phyloP scores from a whole-genome alignment of 2,888 invertebrate genomes.

The Lepidonotus clava region DNA sequence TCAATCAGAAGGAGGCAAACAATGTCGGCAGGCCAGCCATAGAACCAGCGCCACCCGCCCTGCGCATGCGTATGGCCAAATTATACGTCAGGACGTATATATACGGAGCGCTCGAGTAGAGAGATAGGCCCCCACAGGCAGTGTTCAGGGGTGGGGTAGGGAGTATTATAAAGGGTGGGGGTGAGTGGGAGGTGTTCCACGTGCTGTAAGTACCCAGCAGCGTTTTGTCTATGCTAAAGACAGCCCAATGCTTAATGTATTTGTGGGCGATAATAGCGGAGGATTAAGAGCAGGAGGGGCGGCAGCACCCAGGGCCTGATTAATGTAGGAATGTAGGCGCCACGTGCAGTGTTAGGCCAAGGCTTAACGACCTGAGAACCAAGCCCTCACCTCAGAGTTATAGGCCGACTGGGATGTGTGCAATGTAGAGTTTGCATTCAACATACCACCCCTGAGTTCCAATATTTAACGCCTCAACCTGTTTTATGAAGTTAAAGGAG shows the following conservation, averaged over 20 bases:
- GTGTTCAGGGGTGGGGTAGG: not conserved
- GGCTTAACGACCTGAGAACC: no score
- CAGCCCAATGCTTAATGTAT: not conserved
- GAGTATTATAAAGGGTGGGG: not conserved
- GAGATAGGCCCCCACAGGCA: no score
- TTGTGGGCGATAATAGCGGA: not conserved
- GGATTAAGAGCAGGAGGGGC: not conserved
- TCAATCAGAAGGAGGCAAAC: slow-evolving; percentile 17
- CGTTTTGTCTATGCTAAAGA: no score
- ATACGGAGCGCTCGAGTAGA: no score
- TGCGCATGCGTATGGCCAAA: not conserved
- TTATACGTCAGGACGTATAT: not conserved
- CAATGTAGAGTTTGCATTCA: no score
- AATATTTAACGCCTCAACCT: no score
- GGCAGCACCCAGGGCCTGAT: not conserved
- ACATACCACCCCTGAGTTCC: no score
- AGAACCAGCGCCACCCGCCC: not conserved
- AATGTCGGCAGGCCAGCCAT: not conserved
- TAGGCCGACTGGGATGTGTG: no score
- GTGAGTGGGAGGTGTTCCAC: not conserved
- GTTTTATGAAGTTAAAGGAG: no score
- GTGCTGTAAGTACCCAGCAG: not conserved
- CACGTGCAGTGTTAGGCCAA: not conserved
- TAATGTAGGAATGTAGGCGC: not conserved
- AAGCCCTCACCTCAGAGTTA: no score